A percentile compares a stretch with the other conserved stretches of the same genome.
phyloP scores from a whole-genome alignment of 2,888 invertebrate genomes.

The Dinocampus coccinellae region DNA sequence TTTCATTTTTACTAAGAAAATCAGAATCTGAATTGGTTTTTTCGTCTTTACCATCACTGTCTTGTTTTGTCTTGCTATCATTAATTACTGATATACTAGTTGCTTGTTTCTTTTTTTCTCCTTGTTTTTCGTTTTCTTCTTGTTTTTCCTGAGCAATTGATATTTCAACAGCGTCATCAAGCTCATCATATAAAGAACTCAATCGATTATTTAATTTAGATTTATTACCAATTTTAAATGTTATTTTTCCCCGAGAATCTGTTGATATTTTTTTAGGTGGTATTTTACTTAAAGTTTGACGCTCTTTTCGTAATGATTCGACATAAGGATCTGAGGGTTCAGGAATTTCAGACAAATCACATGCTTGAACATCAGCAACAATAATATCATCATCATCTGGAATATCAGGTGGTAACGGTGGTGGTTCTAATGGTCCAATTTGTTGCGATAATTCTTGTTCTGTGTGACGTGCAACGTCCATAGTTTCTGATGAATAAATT shows the following conservation, averaged over 20 bases:
- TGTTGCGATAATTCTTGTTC: conserved; percentile 67
- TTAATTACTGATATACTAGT: conserved; percentile 26
- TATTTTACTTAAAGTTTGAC: conserved; percentile 61
- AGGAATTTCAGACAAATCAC: conserved; percentile 62
- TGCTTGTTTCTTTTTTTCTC: conserved; percentile 40
- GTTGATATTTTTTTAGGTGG: conserved; percentile 63
- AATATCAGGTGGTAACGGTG: conserved; percentile 57
- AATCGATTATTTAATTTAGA: conserved; percentile 61
- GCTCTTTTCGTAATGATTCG: conserved; percentile 62
- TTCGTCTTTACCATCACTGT: conserved; percentile 27
- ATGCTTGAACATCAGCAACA: conserved; percentile 60
- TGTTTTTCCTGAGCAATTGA: conserved; percentile 52
- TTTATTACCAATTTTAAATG: conserved; percentile 64
- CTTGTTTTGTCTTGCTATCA: conserved; percentile 31
- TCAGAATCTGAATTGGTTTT: conserved; percentile 20
- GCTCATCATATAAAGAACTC: conserved; percentile 60
- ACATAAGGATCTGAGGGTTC: conserved; percentile 63
- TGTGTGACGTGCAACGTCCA: conserved; percentile 77
- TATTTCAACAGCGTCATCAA: conserved; percentile 55
- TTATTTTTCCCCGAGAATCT: conserved; percentile 64
- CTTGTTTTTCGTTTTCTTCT: conserved; percentile 45
- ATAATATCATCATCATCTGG: conserved; percentile 52
- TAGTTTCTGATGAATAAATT: conserved; percentile 86
- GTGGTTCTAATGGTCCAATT: conserved; percentile 62
- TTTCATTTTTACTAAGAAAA: not conserved